phyloP scores from a whole-genome alignment of 2,888 invertebrate genomes.

The Drosophila subquinaria region DNA sequence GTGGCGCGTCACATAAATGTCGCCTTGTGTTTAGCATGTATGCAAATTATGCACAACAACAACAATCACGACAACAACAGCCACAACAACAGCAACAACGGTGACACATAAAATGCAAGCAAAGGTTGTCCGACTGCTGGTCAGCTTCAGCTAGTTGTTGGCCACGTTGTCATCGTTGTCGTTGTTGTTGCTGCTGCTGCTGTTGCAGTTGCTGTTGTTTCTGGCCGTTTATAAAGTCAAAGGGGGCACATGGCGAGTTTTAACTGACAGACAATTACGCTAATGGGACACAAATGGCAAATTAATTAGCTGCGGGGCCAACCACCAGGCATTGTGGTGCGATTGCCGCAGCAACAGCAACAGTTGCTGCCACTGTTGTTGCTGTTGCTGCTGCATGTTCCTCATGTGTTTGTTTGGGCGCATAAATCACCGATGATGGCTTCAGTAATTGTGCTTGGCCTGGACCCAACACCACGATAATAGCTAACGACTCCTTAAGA shows the following conservation, averaged over 20 bases:
- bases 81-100: constrained; percentile 46
- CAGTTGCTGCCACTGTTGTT: constrained; percentile 25
- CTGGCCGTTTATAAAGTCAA: constrained; percentile 67
- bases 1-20: constrained; percentile 61
- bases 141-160: constrained; percentile 33
- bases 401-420: constrained; percentile 35
- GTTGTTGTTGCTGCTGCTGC: constrained; percentile 33
- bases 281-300: constrained; percentile 82
- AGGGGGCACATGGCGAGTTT: constrained; percentile 70
- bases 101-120: constrained; percentile 75
- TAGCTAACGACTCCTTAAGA: constrained; percentile 14
- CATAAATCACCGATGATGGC: constrained; percentile 57
- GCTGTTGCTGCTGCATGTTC: constrained; percentile 30
- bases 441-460: constrained; percentile 30
- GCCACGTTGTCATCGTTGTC: constrained; percentile 20
- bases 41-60: constrained; percentile 67
- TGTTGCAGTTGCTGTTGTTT: constrained; percentile 26
- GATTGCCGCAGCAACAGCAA: constrained; percentile 7
- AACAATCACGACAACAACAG: constrained; percentile 28
- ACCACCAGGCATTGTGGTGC: constrained; percentile 47
- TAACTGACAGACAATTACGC: constrained; percentile 80
- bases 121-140: constrained; percentile 64
- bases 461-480: constrained; percentile 43
- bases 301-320: constrained; percentile 77
- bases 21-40: constrained; percentile 61